Evolutionary conservation across 2,797 vertebrate species (phyloP).

Genomic region (Arctocebus calabarensis): DNA sequence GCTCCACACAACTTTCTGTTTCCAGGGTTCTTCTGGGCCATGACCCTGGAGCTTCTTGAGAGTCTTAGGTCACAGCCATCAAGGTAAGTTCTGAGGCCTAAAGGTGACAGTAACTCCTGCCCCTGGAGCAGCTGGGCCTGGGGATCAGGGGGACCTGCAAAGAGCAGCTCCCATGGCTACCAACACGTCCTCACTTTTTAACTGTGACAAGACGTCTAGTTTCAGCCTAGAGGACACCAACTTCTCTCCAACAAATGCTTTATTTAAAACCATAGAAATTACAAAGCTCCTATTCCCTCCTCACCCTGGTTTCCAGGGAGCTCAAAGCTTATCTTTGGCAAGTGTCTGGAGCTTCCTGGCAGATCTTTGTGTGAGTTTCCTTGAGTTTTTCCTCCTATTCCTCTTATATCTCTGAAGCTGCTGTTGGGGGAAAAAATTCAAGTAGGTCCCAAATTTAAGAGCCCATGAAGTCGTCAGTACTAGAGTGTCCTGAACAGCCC

Average conservation of each 20-base stretch:
- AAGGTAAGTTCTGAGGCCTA: constrained; percentile 73
- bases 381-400: background rate
- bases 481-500: background rate
- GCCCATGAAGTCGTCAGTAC: fast-evolving
- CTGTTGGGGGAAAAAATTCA: fast-evolving
- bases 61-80: constrained; percentile 85
- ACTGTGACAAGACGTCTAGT: background rate
- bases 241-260: background rate
- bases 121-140: constrained; percentile 66
- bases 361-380: background rate
- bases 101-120: constrained; percentile 71
- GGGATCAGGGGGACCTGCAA: constrained; percentile 73
- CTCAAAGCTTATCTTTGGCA: background rate
- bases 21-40: constrained; percentile 82
- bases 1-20: constrained; percentile 72
- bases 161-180: constrained; percentile 73
- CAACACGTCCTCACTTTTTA: background rate
- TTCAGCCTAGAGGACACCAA: background rate
- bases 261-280: background rate
- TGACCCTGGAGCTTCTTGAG: constrained; percentile 79
- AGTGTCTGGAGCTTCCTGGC: fast-evolving
- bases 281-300: background rate
- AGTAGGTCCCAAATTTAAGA: background rate
- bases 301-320: background rate
- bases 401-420: background rate